A percentile compares a stretch with the other conserved stretches of the same genome.
Conservation (phyloP, 2,797 vertebrate species). For the Xyrichtys novacula region DNA sequence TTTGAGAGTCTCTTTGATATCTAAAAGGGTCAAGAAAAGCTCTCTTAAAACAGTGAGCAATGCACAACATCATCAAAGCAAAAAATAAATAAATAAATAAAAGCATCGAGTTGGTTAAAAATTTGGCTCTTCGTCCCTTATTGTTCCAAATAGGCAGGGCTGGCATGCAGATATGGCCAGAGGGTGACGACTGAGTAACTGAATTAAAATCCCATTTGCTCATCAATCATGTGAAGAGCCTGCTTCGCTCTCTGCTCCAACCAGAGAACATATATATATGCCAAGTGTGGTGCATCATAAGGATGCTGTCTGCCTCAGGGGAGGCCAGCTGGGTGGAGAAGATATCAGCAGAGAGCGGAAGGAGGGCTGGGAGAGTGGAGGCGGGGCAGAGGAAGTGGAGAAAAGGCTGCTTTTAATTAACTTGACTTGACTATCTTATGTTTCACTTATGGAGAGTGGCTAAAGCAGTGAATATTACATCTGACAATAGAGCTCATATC, state of each 20-base stretch:
- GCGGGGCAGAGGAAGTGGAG: constrained; percentile 16
- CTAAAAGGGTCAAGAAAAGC: constrained; percentile 6
- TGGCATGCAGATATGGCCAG: constrained; percentile 74
- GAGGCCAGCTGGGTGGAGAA: constrained; percentile 74
- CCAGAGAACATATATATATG: constrained; percentile 72
- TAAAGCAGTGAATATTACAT: constrained; percentile 1
- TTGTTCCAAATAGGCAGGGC: constrained; percentile 65
- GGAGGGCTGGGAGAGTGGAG: constrained; percentile 39
- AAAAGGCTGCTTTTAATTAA: constrained; percentile 39
- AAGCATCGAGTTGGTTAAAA: constrained; percentile 40
- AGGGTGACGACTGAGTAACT: constrained; percentile 78
- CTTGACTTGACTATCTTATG: constrained; percentile 21
- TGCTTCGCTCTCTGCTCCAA: constrained; percentile 71
- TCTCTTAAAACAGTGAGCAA: constrained; percentile 13
- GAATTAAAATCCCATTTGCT: constrained; percentile 83
- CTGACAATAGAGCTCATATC: constrained; percentile 10
- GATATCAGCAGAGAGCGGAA: constrained; percentile 71
- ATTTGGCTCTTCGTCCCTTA: constrained; percentile 45
- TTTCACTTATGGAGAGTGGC: not conserved
- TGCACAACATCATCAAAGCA: constrained; percentile 40
- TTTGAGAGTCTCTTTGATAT: not conserved
- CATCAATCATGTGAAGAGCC: constrained; percentile 80
- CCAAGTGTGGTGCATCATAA: constrained; percentile 68
- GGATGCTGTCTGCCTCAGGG: constrained; percentile 69
- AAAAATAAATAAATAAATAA: too few species aligned